phyloP scores from a whole-genome alignment of 2,113 vertebrate genomes.

The Nanorana parkeri region DNA sequence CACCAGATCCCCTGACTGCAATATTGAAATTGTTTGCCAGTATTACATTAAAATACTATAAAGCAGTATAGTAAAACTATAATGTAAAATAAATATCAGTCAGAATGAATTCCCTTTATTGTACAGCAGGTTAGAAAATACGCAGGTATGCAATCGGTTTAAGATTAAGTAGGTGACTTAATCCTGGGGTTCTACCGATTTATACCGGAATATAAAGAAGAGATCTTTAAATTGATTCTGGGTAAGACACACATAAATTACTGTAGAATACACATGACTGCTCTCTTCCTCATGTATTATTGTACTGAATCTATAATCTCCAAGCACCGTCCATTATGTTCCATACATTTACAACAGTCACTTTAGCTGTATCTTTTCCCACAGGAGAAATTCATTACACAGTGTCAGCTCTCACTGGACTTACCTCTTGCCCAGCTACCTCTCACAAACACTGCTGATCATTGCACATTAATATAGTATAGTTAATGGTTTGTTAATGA shows the following conservation, averaged over 20 bases:
- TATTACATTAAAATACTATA: too few species aligned
- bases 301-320: neutral
- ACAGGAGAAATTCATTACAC: slow-evolving; percentile 23
- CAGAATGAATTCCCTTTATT: too few species aligned
- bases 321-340: slow-evolving; percentile 25
- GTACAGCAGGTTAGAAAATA: too few species aligned
- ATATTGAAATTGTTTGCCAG: too few species aligned
- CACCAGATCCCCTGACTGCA: too few species aligned
- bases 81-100: too few species aligned
- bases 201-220: too few species aligned
- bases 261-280: neutral
- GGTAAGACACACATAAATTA: neutral
- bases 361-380: slow-evolving; percentile 15
- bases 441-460: neutral
- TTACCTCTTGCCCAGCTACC: slow-evolving; percentile 5
- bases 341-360: slow-evolving; percentile 28
- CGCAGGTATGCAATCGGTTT: too few species aligned
- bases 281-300: neutral
- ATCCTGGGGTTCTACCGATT: too few species aligned
- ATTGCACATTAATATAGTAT: slow-evolving; percentile 1
- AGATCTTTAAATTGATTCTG: too few species aligned
- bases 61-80: too few species aligned
- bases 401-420: neutral
- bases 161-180: too few species aligned
- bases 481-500: slow-evolving; percentile 25